Evolutionary conservation across 2,113 vertebrate species (phyloP).

Genomic region (Girardinichthys multiradiatus): DNA sequence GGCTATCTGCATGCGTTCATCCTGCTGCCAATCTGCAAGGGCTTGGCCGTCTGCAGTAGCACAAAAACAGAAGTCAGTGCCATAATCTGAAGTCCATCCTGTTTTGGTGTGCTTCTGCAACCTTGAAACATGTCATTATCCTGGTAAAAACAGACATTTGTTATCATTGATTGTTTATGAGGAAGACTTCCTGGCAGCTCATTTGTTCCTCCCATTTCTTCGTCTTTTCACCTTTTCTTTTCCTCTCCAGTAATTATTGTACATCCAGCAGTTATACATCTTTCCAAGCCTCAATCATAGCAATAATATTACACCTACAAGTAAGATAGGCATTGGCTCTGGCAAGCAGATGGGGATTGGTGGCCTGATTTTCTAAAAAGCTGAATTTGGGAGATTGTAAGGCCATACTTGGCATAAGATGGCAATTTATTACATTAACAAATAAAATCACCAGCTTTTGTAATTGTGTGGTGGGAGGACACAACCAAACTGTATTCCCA

Average conservation of each 20-base stretch:
- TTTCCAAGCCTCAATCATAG: not conserved
- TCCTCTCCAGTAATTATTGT: not conserved
- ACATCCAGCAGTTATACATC: not conserved
- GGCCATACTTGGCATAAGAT: not conserved
- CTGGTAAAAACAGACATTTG: conserved; percentile 69
- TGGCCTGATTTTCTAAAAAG: not conserved
- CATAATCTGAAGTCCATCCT: conserved; percentile 75
- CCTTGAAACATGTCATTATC: conserved; percentile 78
- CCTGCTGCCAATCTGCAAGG: conserved; percentile 72
- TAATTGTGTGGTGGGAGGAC: not conserved
- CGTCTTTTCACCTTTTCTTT: conserved; percentile 14
- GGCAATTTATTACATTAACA: not conserved
- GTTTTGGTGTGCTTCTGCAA: conserved; percentile 75
- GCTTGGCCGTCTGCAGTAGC: conserved; percentile 58
- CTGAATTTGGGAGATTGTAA: not conserved
- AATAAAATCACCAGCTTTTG: too few relatives aligned
- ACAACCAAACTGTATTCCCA: not conserved
- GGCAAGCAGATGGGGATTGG: not conserved
- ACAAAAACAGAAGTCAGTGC: conserved; percentile 67
- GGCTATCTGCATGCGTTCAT: conserved; percentile 55
- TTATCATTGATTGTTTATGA: conserved; percentile 64
- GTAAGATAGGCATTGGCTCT: not conserved
- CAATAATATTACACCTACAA: not conserved
- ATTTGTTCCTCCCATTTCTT: conserved; percentile 49
- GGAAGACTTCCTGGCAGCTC: conserved; percentile 61